These are phyloP conservation scores for Ochlodes sylvanus DNA, from an alignment of 2,888 invertebrate species.

Conservation along the genomic window DNA sequence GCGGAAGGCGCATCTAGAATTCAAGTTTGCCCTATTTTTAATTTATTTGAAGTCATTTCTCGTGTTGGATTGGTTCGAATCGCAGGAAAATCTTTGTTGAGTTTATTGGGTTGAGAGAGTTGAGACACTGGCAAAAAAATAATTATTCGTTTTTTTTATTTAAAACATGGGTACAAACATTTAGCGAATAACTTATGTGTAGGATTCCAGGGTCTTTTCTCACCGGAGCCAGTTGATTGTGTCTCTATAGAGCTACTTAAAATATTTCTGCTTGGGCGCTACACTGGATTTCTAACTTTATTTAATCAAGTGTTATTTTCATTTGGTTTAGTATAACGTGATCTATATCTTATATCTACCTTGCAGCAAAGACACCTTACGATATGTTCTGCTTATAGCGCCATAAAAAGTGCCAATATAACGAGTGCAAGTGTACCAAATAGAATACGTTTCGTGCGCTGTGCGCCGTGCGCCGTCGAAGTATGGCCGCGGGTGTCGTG, in stretches of 20 bases:
- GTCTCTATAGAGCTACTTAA: background rate
- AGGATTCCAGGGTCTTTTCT: too few relatives aligned
- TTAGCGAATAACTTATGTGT: too few relatives aligned
- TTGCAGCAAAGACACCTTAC: conserved; percentile 6
- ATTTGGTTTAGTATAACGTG: background rate
- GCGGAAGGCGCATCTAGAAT: background rate
- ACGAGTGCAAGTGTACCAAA: conserved; percentile 14
- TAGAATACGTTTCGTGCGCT: background rate
- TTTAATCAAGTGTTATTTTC: background rate
- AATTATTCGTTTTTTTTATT: too few relatives aligned
- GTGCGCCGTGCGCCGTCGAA: background rate
- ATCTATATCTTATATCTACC: background rate
- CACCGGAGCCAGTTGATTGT: too few relatives aligned
- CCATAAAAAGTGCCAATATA: background rate
- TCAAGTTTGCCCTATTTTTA: too few relatives aligned
- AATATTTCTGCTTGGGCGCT: background rate
- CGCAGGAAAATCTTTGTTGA: too few relatives aligned
- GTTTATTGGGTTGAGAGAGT: too few relatives aligned
- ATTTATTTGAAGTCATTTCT: too few relatives aligned
- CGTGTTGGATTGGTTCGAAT: too few relatives aligned
- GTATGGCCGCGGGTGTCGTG: background rate
- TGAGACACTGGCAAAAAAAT: too few relatives aligned
- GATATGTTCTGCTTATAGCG: background rate
- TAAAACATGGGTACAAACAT: too few relatives aligned
- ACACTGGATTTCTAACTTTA: too few relatives aligned